phyloP scores from a whole-genome alignment of 2,888 invertebrate species.

The Limnephilus lunatus region DNA sequence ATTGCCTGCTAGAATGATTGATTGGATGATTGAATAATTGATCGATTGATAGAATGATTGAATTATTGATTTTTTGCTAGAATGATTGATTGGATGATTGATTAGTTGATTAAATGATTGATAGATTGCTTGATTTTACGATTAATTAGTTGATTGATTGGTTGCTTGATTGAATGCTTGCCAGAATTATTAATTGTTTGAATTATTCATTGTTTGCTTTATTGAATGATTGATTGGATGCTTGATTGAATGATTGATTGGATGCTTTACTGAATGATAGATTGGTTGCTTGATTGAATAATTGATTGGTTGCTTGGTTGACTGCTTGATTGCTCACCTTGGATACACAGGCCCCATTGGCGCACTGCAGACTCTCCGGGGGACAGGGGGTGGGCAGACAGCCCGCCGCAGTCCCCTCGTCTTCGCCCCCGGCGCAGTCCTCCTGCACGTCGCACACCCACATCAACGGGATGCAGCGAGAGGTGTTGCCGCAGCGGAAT shows the following conservation, averaged over 20 bases:
- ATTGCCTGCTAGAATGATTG: too few relatives aligned
- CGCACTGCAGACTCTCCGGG: slow-evolving; percentile 70
- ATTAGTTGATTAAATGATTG: too few relatives aligned
- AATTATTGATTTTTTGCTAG: too few relatives aligned
- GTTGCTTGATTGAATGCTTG: neutral
- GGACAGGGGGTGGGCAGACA: slow-evolving; percentile 60
- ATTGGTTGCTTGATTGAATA: neutral
- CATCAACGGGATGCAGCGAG: slow-evolving; percentile 80
- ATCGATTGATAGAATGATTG: too few relatives aligned
- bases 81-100: too few relatives aligned
- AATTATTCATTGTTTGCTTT: neutral
- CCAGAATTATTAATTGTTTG: too few relatives aligned
- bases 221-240: neutral
- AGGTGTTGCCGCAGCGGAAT: slow-evolving; percentile 80
- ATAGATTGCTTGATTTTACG: neutral
- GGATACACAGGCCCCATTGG: slow-evolving; percentile 68
- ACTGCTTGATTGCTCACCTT: slow-evolving; percentile 66
- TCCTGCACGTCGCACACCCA: slow-evolving; percentile 83
- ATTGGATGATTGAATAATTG: too few relatives aligned
- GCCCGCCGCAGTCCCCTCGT: slow-evolving; percentile 76
- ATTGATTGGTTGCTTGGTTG: neutral
- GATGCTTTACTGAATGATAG: neutral
- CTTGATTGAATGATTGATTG: too few relatives aligned
- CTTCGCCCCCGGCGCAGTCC: slow-evolving; percentile 83
- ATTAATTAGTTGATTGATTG: neutral